Evolutionary conservation across 1,140 invertebrate genomes (phyloP).

Genomic region (Drosophila rhopaloa): DNA sequence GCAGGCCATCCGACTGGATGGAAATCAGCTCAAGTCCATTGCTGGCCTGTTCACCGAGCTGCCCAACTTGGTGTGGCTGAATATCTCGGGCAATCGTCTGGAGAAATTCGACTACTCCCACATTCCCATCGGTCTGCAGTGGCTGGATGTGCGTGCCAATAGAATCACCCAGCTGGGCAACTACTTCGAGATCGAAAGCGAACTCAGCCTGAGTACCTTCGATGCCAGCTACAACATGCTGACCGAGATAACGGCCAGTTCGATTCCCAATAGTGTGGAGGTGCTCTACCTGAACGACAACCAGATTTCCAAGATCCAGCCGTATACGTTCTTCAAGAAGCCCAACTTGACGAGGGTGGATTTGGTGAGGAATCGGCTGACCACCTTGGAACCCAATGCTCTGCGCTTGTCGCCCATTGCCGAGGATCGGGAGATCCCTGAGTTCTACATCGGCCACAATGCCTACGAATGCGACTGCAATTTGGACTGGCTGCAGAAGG

Average conservation of each 20-base stretch:
- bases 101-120: constrained; percentile 96
- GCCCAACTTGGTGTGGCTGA: constrained; percentile 95
- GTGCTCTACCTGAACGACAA: constrained; percentile 94
- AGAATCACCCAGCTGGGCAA: constrained; percentile 94
- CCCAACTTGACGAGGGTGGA: constrained; percentile 95
- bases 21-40: constrained; percentile 94
- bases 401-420: constrained; percentile 92
- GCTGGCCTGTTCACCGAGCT: constrained; percentile 93
- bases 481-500: constrained; percentile 90
- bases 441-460: constrained; percentile 96
- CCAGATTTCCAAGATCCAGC: constrained; percentile 93
- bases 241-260: constrained; percentile 93
- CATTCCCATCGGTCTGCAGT: constrained; percentile 94
- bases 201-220: constrained; percentile 92
- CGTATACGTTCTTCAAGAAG: constrained; percentile 97
- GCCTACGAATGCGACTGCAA: constrained; percentile 95
- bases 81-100: constrained; percentile 95
- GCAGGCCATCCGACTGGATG: constrained; percentile 94
- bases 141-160: constrained; percentile 95
- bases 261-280: constrained; percentile 94
- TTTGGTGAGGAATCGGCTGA: constrained; percentile 93
- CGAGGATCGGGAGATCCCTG: constrained; percentile 91
- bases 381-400: constrained; percentile 93
- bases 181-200: constrained; percentile 94
- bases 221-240: constrained; percentile 94